Base-by-base conservation (phyloP, 2,113 vertebrate species). In the Paramisgurnus dabryanus region DNA sequence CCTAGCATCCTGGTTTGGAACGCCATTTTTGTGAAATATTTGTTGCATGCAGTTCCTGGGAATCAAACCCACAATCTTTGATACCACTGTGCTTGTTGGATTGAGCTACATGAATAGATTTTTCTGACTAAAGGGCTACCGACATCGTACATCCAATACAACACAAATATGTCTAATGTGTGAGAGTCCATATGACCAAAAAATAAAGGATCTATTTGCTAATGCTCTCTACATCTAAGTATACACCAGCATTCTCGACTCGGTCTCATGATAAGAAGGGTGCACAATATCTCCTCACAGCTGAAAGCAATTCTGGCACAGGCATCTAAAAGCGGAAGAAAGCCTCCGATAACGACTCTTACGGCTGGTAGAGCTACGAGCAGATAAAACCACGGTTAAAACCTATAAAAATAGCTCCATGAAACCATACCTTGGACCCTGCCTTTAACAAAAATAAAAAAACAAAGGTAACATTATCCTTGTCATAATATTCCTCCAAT, bases 401-500 rank as follows among this genome's bases (percentile, higher is more conserved):
- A 63, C 60, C 22, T 64, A 79, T 86, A 83, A 84, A 87, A 90
- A 86, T 83, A 87, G 84, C 83, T 68, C 69, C 85, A 89, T 78
- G 87, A 86, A 88, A 85, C 9, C 17, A 58, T 58, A n/a, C 55
- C 7, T 39, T 82, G 83, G 73, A 86, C 85, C 88, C 87, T 88
- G 43, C 86, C 79, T 79, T 83, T 73, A n/a, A n/a, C n/a, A n/a
- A n/a, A n/a, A n/a, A n/a, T 89, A 84, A 7, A n/a, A 13, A 71
- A 63, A 71, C 90, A 34, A 3, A 34, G 27, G 27, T 90, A 90
- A 91, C 86, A 90, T 88, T 86, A 90, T 86, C 80, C 72, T 71
- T 85, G 88, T 89, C 86, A 86, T 90, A 88, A 83, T 92, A 91
- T 92, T 90, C 82, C 6, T 73, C 80, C 81, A 83, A 87, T 86